Conservation (phyloP, 2,113 vertebrate genomes). For the Porphyrio hochstetteri region DNA sequence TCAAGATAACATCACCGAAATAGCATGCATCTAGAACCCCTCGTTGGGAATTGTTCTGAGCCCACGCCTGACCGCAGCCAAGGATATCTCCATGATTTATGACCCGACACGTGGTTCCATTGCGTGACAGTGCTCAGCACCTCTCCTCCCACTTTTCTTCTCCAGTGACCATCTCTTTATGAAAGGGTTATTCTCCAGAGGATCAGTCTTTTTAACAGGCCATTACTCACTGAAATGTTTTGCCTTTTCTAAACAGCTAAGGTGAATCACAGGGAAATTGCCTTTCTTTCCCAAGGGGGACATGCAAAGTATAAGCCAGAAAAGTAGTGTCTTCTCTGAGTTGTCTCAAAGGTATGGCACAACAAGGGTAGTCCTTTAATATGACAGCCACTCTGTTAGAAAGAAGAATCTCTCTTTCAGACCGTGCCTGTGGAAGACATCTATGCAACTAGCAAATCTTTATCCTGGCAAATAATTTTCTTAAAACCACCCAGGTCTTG, state of each 20-base stretch:
- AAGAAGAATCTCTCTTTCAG: conserved; percentile 24
- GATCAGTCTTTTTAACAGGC: not conserved
- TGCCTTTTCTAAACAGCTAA: conserved; percentile 17
- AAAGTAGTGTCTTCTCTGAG: conserved; percentile 25
- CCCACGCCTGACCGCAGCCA: not conserved
- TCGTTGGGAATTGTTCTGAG: not conserved
- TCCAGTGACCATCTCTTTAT: conserved; percentile 4
- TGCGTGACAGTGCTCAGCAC: conserved; percentile 11
- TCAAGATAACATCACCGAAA: conserved; percentile 52
- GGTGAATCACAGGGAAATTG: conserved; percentile 25
- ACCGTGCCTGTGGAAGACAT: not conserved
- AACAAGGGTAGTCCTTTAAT: conserved; percentile 6
- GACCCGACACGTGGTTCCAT: not conserved
- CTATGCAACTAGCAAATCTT: conserved; percentile 22
- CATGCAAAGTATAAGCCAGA: conserved; percentile 47
- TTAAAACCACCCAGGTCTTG: conserved; percentile 33
- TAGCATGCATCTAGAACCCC: conserved; percentile 21
- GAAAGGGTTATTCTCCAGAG: not conserved
- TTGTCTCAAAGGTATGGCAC: conserved; percentile 49
- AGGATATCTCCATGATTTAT: conserved; percentile 45
- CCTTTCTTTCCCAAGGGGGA: conserved; percentile 49
- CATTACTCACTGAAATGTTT: not conserved
- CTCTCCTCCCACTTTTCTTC: not conserved
- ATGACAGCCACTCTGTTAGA: not conserved
- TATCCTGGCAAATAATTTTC: not conserved